phyloP scores from a whole-genome alignment of 2,888 invertebrate genomes.

The Anarsia innoxiella region DNA sequence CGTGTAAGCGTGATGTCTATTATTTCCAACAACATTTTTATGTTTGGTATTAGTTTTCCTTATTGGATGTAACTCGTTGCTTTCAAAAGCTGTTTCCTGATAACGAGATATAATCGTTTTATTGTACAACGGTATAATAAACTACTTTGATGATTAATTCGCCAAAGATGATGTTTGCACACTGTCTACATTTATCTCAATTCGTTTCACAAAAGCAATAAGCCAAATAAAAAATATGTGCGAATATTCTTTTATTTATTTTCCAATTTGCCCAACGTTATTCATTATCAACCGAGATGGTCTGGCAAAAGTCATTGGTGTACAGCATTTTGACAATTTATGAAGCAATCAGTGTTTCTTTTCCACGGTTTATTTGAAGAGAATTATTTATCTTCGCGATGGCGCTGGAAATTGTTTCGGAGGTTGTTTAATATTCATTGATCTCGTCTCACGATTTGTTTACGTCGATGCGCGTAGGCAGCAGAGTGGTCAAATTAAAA shows the following conservation, averaged over 20 bases:
- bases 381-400: conserved; percentile 56
- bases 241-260: conserved; percentile 44
- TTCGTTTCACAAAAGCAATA: conserved; percentile 39
- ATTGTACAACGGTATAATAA: neutral
- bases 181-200: conserved; percentile 40
- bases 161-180: conserved; percentile 17
- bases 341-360: conserved; percentile 65
- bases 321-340: conserved; percentile 60
- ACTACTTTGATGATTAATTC: neutral
- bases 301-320: conserved; percentile 45
- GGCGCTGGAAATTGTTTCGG: conserved; percentile 59
- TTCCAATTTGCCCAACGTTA: conserved; percentile 50
- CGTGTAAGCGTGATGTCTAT: conserved; percentile 29
- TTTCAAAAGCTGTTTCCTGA: neutral
- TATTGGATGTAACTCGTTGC: conserved; percentile 7
- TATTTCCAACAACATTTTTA: conserved; percentile 28
- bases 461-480: conserved; percentile 46
- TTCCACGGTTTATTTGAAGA: conserved; percentile 53
- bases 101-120: conserved; percentile 2
- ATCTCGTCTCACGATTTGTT: conserved; percentile 64
- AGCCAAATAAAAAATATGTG: conserved; percentile 26
- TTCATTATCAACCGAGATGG: conserved; percentile 47
- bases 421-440: conserved; percentile 69
- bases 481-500: conserved; percentile 46
- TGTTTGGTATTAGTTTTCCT: conserved; percentile 23